phyloP scores from a whole-genome alignment of 2,797 vertebrate genomes.

The Margarornis squamiger region DNA sequence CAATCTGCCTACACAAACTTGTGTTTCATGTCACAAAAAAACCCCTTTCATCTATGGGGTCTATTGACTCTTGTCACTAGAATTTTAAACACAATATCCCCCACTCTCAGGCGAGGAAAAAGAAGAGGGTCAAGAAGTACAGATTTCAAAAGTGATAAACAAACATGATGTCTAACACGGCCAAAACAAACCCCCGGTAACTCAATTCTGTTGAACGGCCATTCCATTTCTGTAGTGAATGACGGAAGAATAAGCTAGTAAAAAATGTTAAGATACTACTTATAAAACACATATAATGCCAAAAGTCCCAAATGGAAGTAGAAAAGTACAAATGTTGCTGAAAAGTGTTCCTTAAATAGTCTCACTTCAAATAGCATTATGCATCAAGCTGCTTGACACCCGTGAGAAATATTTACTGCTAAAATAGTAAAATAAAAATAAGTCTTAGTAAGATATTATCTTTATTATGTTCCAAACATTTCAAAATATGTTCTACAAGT shows the following conservation, averaged over 20 bases:
- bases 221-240: background rate
- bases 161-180: fast-evolving
- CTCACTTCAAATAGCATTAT: background rate
- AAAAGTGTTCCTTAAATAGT: slow-evolving; percentile 28
- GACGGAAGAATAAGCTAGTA: background rate
- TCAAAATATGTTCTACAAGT: background rate
- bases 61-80: background rate
- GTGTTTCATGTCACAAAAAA: background rate
- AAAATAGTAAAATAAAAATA: background rate
- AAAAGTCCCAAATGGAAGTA: slow-evolving; percentile 6
- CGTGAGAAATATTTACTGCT: slow-evolving; percentile 6
- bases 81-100: background rate
- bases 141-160: background rate
- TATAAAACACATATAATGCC: background rate
- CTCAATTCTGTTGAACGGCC: background rate
- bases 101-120: background rate
- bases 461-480: background rate
- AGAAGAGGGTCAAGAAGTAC: background rate
- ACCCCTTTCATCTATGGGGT: fast-evolving
- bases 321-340: background rate
- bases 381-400: background rate
- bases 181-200: background rate
- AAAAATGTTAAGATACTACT: background rate
- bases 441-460: background rate
- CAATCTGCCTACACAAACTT: background rate